These are phyloP conservation scores for Caracal caracal DNA, from an alignment of 2,113 vertebrate genomes.

Conservation along the genomic window DNA sequence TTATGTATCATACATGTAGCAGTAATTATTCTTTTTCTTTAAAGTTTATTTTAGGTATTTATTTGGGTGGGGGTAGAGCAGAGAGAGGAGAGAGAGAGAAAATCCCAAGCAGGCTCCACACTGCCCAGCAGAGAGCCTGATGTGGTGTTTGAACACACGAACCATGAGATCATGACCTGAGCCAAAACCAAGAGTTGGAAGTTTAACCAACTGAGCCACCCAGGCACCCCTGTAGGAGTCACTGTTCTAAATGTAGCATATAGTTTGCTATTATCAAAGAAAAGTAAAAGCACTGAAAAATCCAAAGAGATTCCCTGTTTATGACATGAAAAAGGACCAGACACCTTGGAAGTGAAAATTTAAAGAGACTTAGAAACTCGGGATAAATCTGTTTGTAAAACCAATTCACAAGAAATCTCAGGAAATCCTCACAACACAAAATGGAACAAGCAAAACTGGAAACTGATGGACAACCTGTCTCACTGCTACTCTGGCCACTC, in stretches of 20 bases:
- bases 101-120: too few species aligned
- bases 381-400: neutral
- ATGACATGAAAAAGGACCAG: neutral
- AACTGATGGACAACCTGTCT: rapidly evolving
- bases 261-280: neutral
- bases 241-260: neutral
- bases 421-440: neutral
- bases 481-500: neutral
- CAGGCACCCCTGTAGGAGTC: neutral
- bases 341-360: neutral
- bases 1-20: neutral
- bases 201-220: too few species aligned
- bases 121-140: too few species aligned
- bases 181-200: too few species aligned
- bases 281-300: neutral
- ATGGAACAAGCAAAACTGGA: neutral
- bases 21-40: neutral
- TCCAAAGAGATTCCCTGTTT: neutral
- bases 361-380: neutral
- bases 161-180: too few species aligned
- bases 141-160: too few species aligned
- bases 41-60: too few species aligned
- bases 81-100: too few species aligned
- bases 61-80: too few species aligned
- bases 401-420: neutral